Base-by-base conservation (phyloP, 2,797 vertebrate genomes). In the Clarias fuscus region DNA sequence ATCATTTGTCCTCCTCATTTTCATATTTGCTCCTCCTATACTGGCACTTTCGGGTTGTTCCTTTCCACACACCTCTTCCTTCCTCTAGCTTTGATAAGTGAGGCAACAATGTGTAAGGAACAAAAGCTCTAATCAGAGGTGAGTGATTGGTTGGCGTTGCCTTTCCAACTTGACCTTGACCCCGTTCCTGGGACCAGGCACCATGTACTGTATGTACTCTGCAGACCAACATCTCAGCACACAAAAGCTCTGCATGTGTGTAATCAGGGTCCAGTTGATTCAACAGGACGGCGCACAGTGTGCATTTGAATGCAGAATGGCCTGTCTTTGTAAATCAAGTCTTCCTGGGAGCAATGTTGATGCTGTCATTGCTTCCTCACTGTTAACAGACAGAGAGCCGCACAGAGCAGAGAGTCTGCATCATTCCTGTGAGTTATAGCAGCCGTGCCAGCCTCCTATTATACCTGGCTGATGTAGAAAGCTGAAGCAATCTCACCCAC, bases 391-490 rank as follows among this genome's bases (percentile, higher is more conserved):
- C 56, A 68, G 84, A 81, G 18, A 58, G 20, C 78, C 61, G 17
- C 43, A 85, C 75, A 78, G 43, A 67, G 40, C 73, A n/a, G 62
- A 71, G 80, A 27, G 67, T 78, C 68, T 87, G 80, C 83, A 86
- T 86, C 85, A 59, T 86, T 87, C 64, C 85, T 70, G 58, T 58
- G 80, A 86, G 85, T 71, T 84, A 84, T 37, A 40, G 84, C 70
- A 56, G 80, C 82, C 83, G 91, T 93, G 92, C 92, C 92, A 92
- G 90, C 86, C 90, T 92, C 90, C 89, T 92, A 91, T 93, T 92
- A 93, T 83, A 83, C 88, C 88, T 88, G 85, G 85, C 82, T 90
- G 92, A 82, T 53, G 90, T 89, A 87, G 56, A 62, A 88, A 83
- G 87, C 71, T 91, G 75, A 91, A 90, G 93, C 92, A 93, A 93